phyloP scores from a whole-genome alignment of 2,888 invertebrate species.

The Scaptomyza flava region DNA sequence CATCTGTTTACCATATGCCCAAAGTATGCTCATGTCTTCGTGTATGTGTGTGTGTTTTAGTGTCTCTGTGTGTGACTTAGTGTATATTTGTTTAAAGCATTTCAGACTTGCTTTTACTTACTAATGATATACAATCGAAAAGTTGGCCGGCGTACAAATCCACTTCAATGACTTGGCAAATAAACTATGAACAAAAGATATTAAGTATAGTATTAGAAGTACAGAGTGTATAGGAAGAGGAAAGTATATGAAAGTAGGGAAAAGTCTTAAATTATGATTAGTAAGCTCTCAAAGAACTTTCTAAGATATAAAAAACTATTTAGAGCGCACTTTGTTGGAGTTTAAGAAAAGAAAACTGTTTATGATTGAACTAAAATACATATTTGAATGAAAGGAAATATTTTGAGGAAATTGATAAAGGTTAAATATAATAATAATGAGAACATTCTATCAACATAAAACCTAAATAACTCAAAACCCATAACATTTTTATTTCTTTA shows the following conservation, averaged over 20 bases:
- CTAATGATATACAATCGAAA: constrained; percentile 53
- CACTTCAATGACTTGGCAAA: constrained; percentile 36
- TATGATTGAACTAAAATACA: too few species aligned
- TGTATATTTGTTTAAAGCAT: constrained; percentile 47
- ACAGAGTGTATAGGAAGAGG: background rate
- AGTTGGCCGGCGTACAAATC: constrained; percentile 31
- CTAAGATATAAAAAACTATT: too few species aligned
- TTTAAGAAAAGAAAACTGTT: too few species aligned
- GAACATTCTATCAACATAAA: too few species aligned
- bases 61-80: constrained; percentile 19
- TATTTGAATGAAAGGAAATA: too few species aligned
- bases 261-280: too few species aligned
- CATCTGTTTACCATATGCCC: constrained; percentile 61
- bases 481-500: too few species aligned
- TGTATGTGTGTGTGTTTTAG: constrained; percentile 10
- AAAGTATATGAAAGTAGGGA: background rate
- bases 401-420: too few species aligned
- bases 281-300: background rate
- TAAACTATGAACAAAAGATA: constrained; percentile 24
- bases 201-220: background rate
- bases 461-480: too few species aligned
- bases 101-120: constrained; percentile 33
- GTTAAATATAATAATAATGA: too few species aligned
- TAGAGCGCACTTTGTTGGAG: too few species aligned
- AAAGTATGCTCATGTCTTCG: constrained; percentile 12